These are phyloP conservation scores for Hirtodrosophila cameraria DNA, from an alignment of 2,888 invertebrate species.

Conservation along the genomic window DNA sequence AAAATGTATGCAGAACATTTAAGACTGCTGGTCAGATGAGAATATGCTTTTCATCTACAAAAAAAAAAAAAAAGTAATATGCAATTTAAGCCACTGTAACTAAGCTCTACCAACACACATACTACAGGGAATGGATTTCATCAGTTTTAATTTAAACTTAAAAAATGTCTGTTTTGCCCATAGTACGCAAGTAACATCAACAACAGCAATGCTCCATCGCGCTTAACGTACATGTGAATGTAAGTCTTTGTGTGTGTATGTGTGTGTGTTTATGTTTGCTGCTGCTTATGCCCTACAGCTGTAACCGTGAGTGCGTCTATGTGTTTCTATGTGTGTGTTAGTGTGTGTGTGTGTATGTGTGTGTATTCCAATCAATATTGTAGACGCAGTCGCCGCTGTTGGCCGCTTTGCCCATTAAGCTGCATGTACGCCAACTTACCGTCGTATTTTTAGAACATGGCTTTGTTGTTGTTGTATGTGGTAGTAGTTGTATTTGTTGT, in stretches of 20 bases:
- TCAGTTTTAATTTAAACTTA: too few relatives aligned
- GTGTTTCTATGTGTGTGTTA: slow-evolving; percentile 13
- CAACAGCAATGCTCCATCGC: slow-evolving; percentile 47
- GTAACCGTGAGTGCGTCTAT: slow-evolving; percentile 46
- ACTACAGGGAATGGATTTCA: too few relatives aligned
- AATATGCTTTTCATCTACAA: too few relatives aligned
- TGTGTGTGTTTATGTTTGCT: slow-evolving; percentile 51
- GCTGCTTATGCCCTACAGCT: slow-evolving; percentile 57
- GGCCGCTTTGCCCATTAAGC: slow-evolving; percentile 77
- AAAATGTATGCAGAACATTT: too few relatives aligned
- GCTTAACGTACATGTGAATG: slow-evolving; percentile 23
- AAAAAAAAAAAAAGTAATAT: too few relatives aligned
- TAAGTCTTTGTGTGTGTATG: slow-evolving; percentile 29
- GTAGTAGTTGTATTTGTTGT: slow-evolving; percentile 6
- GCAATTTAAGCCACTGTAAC: too few relatives aligned
- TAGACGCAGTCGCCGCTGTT: slow-evolving; percentile 71
- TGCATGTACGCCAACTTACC: slow-evolving; percentile 76
- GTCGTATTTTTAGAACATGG: slow-evolving; percentile 77
- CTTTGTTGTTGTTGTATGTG: slow-evolving; percentile 41
- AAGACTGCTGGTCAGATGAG: too few relatives aligned
- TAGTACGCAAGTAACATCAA: slow-evolving; percentile 1
- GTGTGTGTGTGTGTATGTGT: slow-evolving; percentile 37
- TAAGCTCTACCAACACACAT: too few relatives aligned
- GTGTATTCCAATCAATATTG: slow-evolving; percentile 77
- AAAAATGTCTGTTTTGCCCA: too few relatives aligned